Evolutionary conservation across 2,113 vertebrate genomes (phyloP), one percentile per base, ranked within the genome.

Genomic region (Dromaius novaehollandiae): DNA sequence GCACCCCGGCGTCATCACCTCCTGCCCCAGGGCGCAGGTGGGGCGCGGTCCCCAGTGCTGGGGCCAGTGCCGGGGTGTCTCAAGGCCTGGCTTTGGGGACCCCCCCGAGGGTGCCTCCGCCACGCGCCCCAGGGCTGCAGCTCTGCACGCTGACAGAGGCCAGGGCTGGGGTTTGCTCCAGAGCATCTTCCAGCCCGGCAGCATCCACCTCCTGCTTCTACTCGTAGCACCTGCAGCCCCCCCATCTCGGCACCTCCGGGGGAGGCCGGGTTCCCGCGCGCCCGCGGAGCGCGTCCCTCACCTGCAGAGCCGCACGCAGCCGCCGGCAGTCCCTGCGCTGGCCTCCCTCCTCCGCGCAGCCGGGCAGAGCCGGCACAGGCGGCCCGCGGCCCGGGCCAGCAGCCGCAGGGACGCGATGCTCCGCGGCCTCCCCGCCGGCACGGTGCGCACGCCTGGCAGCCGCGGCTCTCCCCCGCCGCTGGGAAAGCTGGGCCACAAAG

Each of bases 221-320:
- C 17, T 58, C 38, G 36, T 38, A 26, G 73, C 17, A 60, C 17
- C 19, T 0, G 9, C 64, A 48, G 66, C 34, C 38, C 36, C 32
- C 0, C 0, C 60, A 9, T 22, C 16, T n/a, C 30, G 16, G 4
- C 58, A 3, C 4, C 34, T n/a, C 16, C 40, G 2, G 2, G 4
- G 11, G 60, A 28, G 70, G 12, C 44, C 60, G 61, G 40, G 34
- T 7, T 34, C 93, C 28, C 46, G 58, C 2, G 11, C 48, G 34
- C 0, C 9, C 13, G 32, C 48, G 32, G n/a, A 44, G 6, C 2
- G 9, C 8, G 14, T 2, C 17, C 61, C 66, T 88, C 13, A 50
- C 82, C 85, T 60, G 56, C 75, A 68, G 70, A 46, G 55, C 32
- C 61, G 7, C 61, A 2, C 1, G 4, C 3, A 40, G 63, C 38